Evolutionary conservation across 2,888 invertebrate species (phyloP).

Genomic region (Cheilosia grossa): DNA sequence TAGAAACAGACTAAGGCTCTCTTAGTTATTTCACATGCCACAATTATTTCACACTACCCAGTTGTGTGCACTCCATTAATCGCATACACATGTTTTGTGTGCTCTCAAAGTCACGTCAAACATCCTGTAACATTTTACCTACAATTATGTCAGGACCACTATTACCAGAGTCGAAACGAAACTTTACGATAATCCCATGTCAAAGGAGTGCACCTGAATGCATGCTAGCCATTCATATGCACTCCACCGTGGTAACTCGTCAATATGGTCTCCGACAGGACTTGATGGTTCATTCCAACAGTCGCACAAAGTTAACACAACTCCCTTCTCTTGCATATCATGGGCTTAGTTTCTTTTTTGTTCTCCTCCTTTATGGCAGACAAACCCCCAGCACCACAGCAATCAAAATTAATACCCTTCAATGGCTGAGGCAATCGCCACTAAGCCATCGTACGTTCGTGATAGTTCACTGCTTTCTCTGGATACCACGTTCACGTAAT

Average conservation of each 20-base stretch:
- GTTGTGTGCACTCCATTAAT: not conserved
- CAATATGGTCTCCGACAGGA: not conserved
- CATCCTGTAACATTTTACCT: conserved; percentile 11
- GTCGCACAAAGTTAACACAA: conserved; percentile 16
- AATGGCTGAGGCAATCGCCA: conserved; percentile 48
- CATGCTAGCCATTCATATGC: conserved; percentile 7
- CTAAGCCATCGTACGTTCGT: conserved; percentile 31
- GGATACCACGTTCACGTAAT: conserved; percentile 33
- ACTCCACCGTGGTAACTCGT: not conserved
- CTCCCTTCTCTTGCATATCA: not conserved
- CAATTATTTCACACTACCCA: not conserved
- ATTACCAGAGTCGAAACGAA: conserved; percentile 4
- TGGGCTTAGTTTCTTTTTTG: not conserved
- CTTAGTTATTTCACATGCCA: no score
- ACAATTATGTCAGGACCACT: not conserved
- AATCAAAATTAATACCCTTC: conserved; percentile 69
- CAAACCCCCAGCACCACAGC: conserved; percentile 44
- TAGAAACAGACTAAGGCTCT: no score
- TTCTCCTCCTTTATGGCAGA: not conserved
- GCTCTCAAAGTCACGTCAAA: conserved; percentile 22
- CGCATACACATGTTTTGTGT: conserved; percentile 15
- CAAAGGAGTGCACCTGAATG: conserved; percentile 35
- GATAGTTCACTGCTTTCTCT: conserved; percentile 37
- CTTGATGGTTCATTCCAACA: conserved; percentile 2
- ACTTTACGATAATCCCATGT: conserved; percentile 6